Conservation (phyloP, 2,888 invertebrate genomes). For the Scaptodrosophila latifasciaeformis region DNA sequence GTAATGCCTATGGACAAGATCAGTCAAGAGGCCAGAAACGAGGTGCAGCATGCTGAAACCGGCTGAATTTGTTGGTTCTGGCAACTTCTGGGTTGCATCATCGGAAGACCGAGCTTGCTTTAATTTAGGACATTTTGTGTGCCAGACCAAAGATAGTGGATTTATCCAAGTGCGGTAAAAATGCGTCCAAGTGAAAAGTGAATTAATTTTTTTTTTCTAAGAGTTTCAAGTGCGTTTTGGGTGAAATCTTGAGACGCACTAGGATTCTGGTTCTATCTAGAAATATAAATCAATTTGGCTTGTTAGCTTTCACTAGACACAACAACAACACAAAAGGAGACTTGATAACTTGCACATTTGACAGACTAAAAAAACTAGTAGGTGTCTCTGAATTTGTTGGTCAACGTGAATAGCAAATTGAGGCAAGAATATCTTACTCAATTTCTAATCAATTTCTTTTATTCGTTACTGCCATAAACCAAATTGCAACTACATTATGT, state of each 20-base stretch:
- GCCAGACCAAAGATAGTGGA: constrained; percentile 9
- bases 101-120: constrained; percentile 27
- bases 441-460: too few relatives aligned
- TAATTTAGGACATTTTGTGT: constrained; percentile 1
- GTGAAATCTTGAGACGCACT: constrained; percentile 31
- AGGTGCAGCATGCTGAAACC: constrained; percentile 32
- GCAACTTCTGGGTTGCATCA: constrained; percentile 19
- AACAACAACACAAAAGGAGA: constrained; percentile 12
- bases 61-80: constrained; percentile 25
- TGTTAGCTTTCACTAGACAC: constrained; percentile 48
- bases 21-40: constrained; percentile 29
- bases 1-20: constrained; percentile 5
- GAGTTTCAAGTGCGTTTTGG: constrained; percentile 8
- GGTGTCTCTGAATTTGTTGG: background rate
- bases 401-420: too few relatives aligned
- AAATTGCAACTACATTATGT: too few relatives aligned
- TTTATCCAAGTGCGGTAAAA: constrained; percentile 24
- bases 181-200: constrained; percentile 41
- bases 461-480: too few relatives aligned
- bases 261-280: constrained; percentile 29
- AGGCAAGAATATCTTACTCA: too few relatives aligned
- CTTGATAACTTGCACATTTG: constrained; percentile 3
- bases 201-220: constrained; percentile 24
- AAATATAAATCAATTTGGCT: constrained; percentile 28
- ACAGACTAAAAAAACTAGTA: background rate